These are phyloP conservation scores for Natrix natrix DNA, from an alignment of 2,797 vertebrate genomes.

Conservation along the genomic window DNA sequence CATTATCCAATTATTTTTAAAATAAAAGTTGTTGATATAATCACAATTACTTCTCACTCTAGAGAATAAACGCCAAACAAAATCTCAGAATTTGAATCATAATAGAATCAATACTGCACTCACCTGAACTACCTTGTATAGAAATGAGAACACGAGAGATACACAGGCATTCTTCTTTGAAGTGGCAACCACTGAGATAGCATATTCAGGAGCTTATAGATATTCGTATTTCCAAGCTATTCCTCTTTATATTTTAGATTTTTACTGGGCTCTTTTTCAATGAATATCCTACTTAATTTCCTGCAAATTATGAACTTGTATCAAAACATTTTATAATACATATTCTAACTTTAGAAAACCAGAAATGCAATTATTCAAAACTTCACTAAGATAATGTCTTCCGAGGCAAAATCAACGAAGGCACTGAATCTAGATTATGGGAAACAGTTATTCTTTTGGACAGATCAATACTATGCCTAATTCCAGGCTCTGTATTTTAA, in stretches of 20 bases:
- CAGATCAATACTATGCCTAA: not conserved
- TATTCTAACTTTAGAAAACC: not conserved
- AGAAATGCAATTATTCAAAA: not conserved
- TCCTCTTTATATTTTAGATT: not conserved
- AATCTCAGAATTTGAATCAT: not conserved
- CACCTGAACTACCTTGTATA: slow-evolving; percentile 99
- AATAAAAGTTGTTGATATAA: not conserved
- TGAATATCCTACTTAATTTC: not conserved
- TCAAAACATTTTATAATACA: not conserved
- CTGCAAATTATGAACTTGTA: not conserved
- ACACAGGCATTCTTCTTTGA: slow-evolving; percentile 98
- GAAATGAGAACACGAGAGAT: slow-evolving; percentile 95
- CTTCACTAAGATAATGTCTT: not conserved
- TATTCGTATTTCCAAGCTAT: not conserved
- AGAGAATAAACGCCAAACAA: not conserved
- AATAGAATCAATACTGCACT: slow-evolving; percentile 20
- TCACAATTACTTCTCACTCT: not conserved
- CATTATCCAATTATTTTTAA: not conserved
- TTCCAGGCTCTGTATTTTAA: not conserved
- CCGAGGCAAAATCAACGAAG: not conserved
- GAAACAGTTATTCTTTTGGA: not conserved
- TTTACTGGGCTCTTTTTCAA: not conserved
- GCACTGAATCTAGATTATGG: not conserved
- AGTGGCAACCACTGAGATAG: slow-evolving; percentile 90
- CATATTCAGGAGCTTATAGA: slow-evolving; percentile 56